Percentiles rank a stretch among this genome's conserved stretches.
phyloP scores from a whole-genome alignment of 1,140 invertebrate species.

The Penaeus indicus region DNA sequence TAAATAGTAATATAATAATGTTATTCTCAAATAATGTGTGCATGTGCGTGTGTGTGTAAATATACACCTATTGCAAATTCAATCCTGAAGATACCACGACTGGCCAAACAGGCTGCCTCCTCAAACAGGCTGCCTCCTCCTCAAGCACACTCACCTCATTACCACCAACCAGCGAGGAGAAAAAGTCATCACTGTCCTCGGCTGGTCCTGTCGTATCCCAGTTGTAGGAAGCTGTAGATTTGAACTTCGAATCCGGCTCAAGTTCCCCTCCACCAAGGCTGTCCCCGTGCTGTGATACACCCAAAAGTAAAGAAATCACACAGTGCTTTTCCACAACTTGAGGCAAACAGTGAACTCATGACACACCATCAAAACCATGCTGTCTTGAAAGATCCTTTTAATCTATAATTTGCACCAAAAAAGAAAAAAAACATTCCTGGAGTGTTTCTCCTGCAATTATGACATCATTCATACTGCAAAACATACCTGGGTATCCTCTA shows the following conservation, averaged over 20 bases:
- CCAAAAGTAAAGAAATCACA: too few species aligned
- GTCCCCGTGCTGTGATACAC: too few species aligned
- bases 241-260: neutral
- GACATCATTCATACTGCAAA: neutral
- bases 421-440: too few species aligned
- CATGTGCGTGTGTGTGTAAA: too few species aligned
- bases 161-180: constrained; percentile 18
- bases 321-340: too few species aligned
- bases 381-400: too few species aligned
- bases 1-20: too few species aligned
- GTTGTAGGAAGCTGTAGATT: neutral
- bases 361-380: too few species aligned
- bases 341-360: too few species aligned
- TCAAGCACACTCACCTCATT: constrained; percentile 1
- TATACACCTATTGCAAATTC: too few species aligned
- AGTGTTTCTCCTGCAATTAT: neutral
- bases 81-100: neutral
- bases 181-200: constrained; percentile 35
- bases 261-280: neutral
- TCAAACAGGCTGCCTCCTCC: neutral
- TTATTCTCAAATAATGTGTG: too few species aligned
- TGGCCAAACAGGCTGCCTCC: neutral
- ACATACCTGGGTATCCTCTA: constrained; percentile 28
- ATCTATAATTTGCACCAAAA: too few species aligned
- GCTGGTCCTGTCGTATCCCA: neutral